Percentiles rank a stretch among this genome's conserved stretches.
Evolutionary conservation across 1,140 invertebrate species (phyloP).

Genomic region (Agraylea sexmaculata): DNA sequence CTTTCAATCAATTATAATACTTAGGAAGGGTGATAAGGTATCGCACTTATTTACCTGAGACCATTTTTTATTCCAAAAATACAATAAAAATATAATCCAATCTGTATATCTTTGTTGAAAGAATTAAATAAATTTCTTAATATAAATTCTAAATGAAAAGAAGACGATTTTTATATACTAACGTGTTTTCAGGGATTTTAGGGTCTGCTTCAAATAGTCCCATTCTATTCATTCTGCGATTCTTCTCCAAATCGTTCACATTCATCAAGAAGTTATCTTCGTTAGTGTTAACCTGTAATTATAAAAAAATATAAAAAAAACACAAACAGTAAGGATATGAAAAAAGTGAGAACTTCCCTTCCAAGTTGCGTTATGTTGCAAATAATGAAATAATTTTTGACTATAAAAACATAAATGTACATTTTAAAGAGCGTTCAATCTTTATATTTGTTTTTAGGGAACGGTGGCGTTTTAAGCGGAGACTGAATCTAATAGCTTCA

Average conservation of each 20-base stretch:
- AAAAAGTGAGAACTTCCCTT: too few relatives aligned
- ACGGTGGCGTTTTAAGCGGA: too few relatives aligned
- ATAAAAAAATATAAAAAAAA: conserved; percentile 1
- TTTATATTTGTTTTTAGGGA: too few relatives aligned
- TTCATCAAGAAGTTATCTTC: conserved; percentile 8
- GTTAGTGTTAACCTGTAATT: conserved; percentile 4
- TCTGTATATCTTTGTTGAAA: neutral
- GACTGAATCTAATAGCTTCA: too few relatives aligned
- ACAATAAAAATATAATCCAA: neutral
- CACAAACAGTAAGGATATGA: too few relatives aligned
- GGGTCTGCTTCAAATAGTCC: conserved; percentile 7
- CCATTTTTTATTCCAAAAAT: neutral
- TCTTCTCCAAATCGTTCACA: conserved; percentile 3
- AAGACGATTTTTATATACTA: conserved; percentile 2
- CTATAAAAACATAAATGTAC: too few relatives aligned
- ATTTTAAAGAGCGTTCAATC: too few relatives aligned
- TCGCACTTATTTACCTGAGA: conserved; percentile 8
- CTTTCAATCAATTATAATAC: conserved; percentile 8
- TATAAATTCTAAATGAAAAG: neutral
- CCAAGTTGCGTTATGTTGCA: too few relatives aligned
- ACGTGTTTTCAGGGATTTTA: conserved; percentile 12
- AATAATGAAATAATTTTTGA: too few relatives aligned
- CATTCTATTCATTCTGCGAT: conserved; percentile 1
- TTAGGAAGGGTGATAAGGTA: conserved; percentile 7
- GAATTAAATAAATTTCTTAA: too few relatives aligned